A percentile compares a stretch with the other conserved stretches of the same genome.
These are phyloP conservation scores for Orthonyx spaldingii DNA, from an alignment of 2,113 vertebrate species.

Conservation along the genomic window DNA sequence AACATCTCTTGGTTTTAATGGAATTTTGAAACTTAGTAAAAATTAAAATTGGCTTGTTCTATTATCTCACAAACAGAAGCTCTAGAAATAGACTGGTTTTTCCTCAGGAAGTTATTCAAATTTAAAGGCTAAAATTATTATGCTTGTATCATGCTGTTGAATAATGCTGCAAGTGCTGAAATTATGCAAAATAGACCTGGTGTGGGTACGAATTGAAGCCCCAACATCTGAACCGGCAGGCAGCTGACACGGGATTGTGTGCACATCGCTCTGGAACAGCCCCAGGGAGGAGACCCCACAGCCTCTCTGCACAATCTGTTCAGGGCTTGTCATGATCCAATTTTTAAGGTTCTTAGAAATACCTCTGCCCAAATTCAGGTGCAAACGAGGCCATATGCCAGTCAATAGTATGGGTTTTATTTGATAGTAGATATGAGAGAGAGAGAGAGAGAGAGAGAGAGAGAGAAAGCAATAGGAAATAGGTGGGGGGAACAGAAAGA, in stretches of 20 bases:
- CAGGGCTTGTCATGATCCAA: too few species aligned
- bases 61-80: neutral
- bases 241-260: neutral
- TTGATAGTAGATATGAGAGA: too few species aligned
- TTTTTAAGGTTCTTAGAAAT: too few species aligned
- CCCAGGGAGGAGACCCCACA: neutral
- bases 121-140: neutral
- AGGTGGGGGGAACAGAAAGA: too few species aligned
- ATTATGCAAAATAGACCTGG: neutral
- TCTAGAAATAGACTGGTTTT: neutral
- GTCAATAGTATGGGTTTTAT: too few species aligned
- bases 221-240: neutral
- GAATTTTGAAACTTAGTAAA: neutral
- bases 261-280: neutral
- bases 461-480: too few species aligned
- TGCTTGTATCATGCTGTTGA: neutral
- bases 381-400: too few species aligned
- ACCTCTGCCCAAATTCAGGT: too few species aligned
- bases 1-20: neutral
- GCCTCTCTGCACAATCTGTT: neutral
- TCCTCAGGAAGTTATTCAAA: neutral
- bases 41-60: neutral
- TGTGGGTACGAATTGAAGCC: accelerated
- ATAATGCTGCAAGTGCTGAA: neutral
- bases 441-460: too few species aligned